Evolutionary conservation across 2,888 invertebrate genomes (phyloP).

Genomic region (Melieria picta): DNA sequence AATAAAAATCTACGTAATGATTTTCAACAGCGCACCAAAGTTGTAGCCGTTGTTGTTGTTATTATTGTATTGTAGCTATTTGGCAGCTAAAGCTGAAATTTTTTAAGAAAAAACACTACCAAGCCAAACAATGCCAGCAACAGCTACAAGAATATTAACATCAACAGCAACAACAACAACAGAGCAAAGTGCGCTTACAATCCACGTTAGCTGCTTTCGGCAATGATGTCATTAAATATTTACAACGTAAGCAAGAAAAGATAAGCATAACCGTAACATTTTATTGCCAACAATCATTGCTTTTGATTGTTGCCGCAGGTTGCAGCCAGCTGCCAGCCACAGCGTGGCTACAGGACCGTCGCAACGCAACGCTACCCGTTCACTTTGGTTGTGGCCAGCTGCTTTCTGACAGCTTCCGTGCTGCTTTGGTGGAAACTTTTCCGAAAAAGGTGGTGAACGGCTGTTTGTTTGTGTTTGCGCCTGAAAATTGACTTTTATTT

Average conservation of each 20-base stretch:
- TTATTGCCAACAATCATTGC: constrained; percentile 63
- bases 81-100: background rate
- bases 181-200: background rate
- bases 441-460: background rate
- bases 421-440: background rate
- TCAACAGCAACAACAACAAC: too few species aligned
- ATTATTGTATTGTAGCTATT: background rate
- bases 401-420: too few species aligned
- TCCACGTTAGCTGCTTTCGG: constrained; percentile 18
- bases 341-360: too few species aligned
- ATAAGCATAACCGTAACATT: constrained; percentile 63
- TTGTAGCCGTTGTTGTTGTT: constrained; percentile 14
- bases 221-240: constrained; percentile 46
- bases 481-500: constrained; percentile 19
- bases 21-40: constrained; percentile 22
- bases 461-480: background rate
- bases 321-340: too few species aligned
- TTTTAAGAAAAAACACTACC: background rate
- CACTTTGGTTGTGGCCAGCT: too few species aligned
- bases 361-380: too few species aligned
- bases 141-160: too few species aligned
- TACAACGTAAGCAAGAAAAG: constrained; percentile 43
- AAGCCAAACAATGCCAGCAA: too few species aligned
- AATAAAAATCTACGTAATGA: constrained; percentile 31
- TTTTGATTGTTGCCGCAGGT: constrained; percentile 55